Percentiles rank a stretch among this genome's conserved stretches.
These are phyloP conservation scores for Asbolus verrucosus DNA, from an alignment of 1,140 invertebrate genomes.

Conservation along the genomic window DNA sequence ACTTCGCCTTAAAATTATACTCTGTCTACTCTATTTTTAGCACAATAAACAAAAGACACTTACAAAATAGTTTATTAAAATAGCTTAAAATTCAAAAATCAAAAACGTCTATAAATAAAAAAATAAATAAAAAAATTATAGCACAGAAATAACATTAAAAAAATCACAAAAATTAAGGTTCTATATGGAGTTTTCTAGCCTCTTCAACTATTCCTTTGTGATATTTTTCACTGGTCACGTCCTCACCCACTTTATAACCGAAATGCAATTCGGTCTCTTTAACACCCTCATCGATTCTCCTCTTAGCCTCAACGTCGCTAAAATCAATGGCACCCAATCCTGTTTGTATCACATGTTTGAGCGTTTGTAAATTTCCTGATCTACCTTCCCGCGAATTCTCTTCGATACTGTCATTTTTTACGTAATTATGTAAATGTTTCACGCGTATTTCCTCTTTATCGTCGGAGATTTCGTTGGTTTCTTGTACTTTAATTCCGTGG, in stretches of 20 bases:
- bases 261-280: slow-evolving; percentile 69
- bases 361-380: slow-evolving; percentile 58
- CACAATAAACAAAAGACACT: neutral
- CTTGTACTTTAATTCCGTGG: slow-evolving; percentile 65
- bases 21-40: too few species aligned
- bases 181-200: slow-evolving; percentile 60
- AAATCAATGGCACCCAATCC: slow-evolving; percentile 61
- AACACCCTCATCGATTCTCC: slow-evolving; percentile 52
- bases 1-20: too few species aligned
- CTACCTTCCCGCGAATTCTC: slow-evolving; percentile 55
- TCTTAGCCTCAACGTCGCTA: slow-evolving; percentile 25
- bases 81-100: slow-evolving; percentile 11
- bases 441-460: slow-evolving; percentile 57
- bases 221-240: slow-evolving; percentile 68
- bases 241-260: slow-evolving; percentile 69
- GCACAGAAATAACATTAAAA: slow-evolving; percentile 32
- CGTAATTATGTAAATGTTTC: slow-evolving; percentile 68
- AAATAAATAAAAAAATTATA: slow-evolving; percentile 39
- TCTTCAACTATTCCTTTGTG: slow-evolving; percentile 71
- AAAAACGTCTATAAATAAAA: slow-evolving; percentile 39
- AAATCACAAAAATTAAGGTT: slow-evolving; percentile 48
- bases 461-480: slow-evolving; percentile 68
- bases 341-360: slow-evolving; percentile 61
- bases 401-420: slow-evolving; percentile 60
- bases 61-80: slow-evolving; percentile 31